Evolutionary conservation across 2,113 vertebrate genomes (phyloP), one percentile per base, ranked within the genome.

Genomic region (Neolamprologus modestus): DNA sequence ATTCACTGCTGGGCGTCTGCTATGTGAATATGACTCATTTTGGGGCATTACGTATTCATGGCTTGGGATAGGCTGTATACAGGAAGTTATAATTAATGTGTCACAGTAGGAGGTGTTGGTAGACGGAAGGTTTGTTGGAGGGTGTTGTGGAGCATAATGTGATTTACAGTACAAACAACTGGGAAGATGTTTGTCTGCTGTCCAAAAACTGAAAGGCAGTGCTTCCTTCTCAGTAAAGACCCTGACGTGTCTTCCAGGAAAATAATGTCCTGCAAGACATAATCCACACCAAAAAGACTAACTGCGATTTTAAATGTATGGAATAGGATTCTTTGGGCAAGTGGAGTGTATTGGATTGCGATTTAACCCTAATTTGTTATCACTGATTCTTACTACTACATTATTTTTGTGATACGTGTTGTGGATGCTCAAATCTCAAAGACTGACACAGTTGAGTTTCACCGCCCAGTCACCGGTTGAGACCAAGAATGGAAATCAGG

Each of bases 31-130:
- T 97, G 97, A 97, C 97, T 98, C 97, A 98, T 98, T 98, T 98
- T 97, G 96, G 96, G 97, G 96, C 98, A 99, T 99, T 98, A 98
- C 95, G 97, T 98, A 99, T 99, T 99, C 98, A 99, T 99, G 98
- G 98, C 97, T 97, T 97, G 98, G 98, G 98, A 98, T 97, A 96
- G 97, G 96, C 96, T 96, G 97, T 97, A 96, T 97, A 97, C 97
- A 94, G 96, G 95, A 99, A 97, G 97, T 98, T 98, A 97, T 98
- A 98, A 98, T 98, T 98, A 98, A 99, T 98, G 97, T 98, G 97
- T 98, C 98, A 98, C 97, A 97, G 97, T 96, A 91, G 97, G 98
- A 97, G 96, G 94, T 97, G 97, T 96, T 96, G 97, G 97, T 96
- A 96, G 97, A 97, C 95, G 97, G 94, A 83, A 93, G 96, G 96